phyloP scores from a whole-genome alignment of 2,888 invertebrate genomes.

The Ophion ellenae region DNA sequence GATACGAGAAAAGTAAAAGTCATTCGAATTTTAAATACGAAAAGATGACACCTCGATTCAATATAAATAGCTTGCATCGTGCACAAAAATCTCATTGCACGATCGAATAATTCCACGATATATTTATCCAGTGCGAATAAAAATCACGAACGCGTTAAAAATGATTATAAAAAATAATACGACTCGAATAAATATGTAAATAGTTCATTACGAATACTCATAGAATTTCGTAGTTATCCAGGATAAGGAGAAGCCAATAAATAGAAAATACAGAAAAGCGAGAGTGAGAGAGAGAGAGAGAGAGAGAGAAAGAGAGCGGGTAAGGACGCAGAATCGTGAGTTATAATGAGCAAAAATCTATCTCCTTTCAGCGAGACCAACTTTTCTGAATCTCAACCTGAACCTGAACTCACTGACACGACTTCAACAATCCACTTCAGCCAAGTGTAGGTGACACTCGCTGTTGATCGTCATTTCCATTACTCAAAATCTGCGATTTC shows the following conservation, averaged over 20 bases:
- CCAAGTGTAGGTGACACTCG: slow-evolving; percentile 92
- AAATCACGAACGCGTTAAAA: not conserved
- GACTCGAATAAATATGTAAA: slow-evolving; percentile 18
- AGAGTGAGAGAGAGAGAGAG: slow-evolving; percentile 40
- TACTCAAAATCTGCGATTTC: slow-evolving; percentile 62
- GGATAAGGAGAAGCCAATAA: not conserved
- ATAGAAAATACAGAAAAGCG: slow-evolving; percentile 15
- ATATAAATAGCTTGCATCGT: slow-evolving; percentile 14
- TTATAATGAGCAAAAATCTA: slow-evolving; percentile 73
- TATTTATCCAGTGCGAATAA: slow-evolving; percentile 11
- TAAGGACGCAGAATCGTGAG: slow-evolving; percentile 36
- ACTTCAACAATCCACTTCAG: slow-evolving; percentile 91
- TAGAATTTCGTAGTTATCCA: slow-evolving; percentile 40
- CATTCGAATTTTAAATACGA: not conserved
- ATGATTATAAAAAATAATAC: not conserved
- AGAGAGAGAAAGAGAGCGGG: not conserved
- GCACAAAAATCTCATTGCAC: not conserved
- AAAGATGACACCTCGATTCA: not conserved
- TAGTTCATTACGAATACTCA: slow-evolving; percentile 13
- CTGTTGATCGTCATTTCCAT: slow-evolving; percentile 75
- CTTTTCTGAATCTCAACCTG: slow-evolving; percentile 98
- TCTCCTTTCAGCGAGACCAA: slow-evolving; percentile 95
- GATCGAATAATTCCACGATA: not conserved
- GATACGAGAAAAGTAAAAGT: not conserved
- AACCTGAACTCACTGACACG: slow-evolving; percentile 94